A percentile compares a stretch with the other conserved stretches of the same genome.
These are phyloP conservation scores for Diglossa cyanea DNA, from an alignment of 2,797 vertebrate species.

Conservation along the genomic window DNA sequence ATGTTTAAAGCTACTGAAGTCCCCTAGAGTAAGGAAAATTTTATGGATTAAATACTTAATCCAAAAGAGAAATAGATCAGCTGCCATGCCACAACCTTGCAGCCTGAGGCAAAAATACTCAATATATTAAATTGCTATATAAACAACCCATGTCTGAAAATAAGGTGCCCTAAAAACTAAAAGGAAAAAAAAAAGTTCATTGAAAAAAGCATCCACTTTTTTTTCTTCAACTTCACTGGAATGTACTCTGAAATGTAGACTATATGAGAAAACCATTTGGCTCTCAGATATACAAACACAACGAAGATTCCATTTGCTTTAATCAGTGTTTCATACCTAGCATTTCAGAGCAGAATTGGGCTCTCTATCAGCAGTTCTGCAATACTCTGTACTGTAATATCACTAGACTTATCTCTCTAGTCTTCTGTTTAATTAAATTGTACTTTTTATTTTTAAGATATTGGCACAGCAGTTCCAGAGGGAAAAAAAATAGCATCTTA, in stretches of 20 bases:
- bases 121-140: slow-evolving; percentile 11
- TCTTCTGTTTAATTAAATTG: slow-evolving; percentile 18
- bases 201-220: neutral
- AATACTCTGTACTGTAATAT: neutral
- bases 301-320: neutral
- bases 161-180: neutral
- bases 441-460: slow-evolving; percentile 15
- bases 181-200: neutral
- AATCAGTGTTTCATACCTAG: neutral
- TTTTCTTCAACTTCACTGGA: neutral
- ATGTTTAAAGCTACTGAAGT: slow-evolving; percentile 2
- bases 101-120: slow-evolving; percentile 31
- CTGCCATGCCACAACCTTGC: slow-evolving; percentile 30
- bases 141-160: slow-evolving; percentile 23
- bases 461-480: neutral
- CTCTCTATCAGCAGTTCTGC: neutral
- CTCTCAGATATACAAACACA: neutral
- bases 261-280: neutral
- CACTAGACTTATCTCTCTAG: neutral
- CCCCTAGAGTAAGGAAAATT: slow-evolving; percentile 36
- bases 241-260: neutral
- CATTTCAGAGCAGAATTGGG: neutral
- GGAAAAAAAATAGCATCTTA: neutral
- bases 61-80: slow-evolving; percentile 37
- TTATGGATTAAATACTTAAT: slow-evolving; percentile 55